phyloP scores from a whole-genome alignment of 2,113 vertebrate species.

The Nothocercus julius region DNA sequence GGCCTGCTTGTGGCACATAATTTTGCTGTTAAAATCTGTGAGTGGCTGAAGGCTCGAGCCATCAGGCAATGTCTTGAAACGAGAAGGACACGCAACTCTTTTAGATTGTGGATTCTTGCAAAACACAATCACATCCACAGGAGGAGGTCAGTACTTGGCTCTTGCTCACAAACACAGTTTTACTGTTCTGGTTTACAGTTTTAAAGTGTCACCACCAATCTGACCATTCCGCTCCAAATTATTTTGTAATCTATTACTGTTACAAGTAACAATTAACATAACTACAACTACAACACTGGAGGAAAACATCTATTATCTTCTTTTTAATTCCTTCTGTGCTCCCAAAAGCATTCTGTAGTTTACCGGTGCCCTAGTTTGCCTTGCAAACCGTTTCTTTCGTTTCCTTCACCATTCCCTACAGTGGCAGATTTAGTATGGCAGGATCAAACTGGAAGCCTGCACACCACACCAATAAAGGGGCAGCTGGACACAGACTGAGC shows the following conservation, averaged over 20 bases:
- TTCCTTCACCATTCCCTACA: not conserved
- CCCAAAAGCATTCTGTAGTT: not conserved
- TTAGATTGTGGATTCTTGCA: not conserved
- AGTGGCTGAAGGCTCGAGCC: not conserved
- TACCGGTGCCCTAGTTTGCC: not conserved
- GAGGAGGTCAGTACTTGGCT: not conserved
- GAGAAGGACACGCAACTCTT: not conserved
- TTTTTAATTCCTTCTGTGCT: not conserved
- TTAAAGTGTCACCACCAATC: not conserved
- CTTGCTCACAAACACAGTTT: not conserved
- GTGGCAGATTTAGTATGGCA: not conserved
- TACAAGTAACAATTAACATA: not conserved
- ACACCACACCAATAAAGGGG: not conserved
- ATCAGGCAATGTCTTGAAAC: not conserved
- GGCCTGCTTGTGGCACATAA: rapidly evolving
- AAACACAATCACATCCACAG: not conserved
- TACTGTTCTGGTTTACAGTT: not conserved
- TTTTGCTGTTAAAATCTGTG: not conserved
- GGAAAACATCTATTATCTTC: not conserved
- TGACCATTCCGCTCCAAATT: not conserved
- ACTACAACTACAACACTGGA: not conserved
- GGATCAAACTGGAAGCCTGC: not conserved
- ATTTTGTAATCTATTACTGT: not conserved
- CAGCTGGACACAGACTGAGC: not conserved
- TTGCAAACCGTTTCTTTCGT: not conserved